Conservation (phyloP, 2,888 invertebrate genomes). For the Drosophila aldrichi region DNA sequence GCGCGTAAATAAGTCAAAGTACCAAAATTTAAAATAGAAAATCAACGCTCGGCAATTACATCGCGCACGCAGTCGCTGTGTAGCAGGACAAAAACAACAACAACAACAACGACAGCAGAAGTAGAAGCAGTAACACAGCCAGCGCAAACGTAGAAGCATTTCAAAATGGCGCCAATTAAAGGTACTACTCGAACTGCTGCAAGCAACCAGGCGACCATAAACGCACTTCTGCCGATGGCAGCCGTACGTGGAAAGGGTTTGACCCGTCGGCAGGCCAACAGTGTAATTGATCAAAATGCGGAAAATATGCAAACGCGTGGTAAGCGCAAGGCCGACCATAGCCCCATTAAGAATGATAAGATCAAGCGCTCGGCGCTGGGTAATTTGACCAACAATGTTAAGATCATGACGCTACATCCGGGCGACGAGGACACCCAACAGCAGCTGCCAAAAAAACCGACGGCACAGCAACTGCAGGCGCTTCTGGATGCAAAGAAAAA, state of each 20-base stretch:
- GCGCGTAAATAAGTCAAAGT: constrained; percentile 28
- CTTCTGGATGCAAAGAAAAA: constrained; percentile 71
- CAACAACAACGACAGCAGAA: constrained; percentile 23
- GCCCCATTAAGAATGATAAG: constrained; percentile 90
- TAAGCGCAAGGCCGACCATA: constrained; percentile 93
- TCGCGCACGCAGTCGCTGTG: constrained; percentile 39
- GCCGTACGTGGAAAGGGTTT: constrained; percentile 74
- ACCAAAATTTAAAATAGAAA: constrained; percentile 20
- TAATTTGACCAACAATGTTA: constrained; percentile 90
- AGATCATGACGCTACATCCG: constrained; percentile 73
- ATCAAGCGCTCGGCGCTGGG: constrained; percentile 94
- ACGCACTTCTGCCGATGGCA: constrained; percentile 69
- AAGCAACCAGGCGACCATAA: constrained; percentile 41
- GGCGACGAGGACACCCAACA: constrained; percentile 85
- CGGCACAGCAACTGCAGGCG: constrained; percentile 71
- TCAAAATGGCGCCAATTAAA: constrained; percentile 84
- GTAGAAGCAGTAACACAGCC: constrained; percentile 14
- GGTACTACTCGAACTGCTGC: constrained; percentile 74
- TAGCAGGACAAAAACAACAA: constrained; percentile 43
- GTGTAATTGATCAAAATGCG: constrained; percentile 80
- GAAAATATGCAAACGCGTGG: constrained; percentile 83
- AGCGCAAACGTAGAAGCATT: constrained; percentile 33
- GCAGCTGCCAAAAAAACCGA: constrained; percentile 64
- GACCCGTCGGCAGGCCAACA: constrained; percentile 66
- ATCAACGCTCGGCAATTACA: constrained; percentile 16